phyloP scores from a whole-genome alignment of 2,113 vertebrate genomes.

The Brevimyrus niger region DNA sequence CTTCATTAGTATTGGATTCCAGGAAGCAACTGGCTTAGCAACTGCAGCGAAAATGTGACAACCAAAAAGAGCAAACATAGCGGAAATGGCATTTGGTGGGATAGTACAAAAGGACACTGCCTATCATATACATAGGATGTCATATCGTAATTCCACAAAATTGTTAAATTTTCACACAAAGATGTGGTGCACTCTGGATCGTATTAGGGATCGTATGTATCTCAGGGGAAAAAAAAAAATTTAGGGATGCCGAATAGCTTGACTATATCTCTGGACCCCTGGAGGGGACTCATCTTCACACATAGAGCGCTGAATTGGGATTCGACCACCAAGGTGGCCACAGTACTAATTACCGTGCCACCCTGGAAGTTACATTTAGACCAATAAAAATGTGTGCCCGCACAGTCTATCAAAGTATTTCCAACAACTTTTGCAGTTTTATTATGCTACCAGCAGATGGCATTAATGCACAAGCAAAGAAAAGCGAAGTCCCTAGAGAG shows the following conservation, averaged over 20 bases:
- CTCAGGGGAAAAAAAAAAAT: not conserved
- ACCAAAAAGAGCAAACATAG: not conserved
- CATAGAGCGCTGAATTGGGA: not conserved
- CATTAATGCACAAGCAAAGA: not conserved
- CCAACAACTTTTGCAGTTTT: not conserved
- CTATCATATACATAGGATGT: not conserved
- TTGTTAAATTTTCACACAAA: not conserved
- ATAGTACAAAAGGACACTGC: not conserved
- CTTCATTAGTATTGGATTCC: not conserved
- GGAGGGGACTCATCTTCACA: not conserved
- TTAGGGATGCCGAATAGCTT: not conserved
- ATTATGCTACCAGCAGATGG: slow-evolving; percentile 1
- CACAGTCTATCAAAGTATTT: not conserved
- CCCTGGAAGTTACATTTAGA: not conserved
- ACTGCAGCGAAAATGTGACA: not conserved
- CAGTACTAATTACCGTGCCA: not conserved
- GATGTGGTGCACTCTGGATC: not conserved
- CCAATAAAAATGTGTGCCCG: not conserved
- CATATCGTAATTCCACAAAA: not conserved
- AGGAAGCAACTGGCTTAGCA: not conserved
- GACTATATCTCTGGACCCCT: not conserved
- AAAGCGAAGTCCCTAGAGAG: not conserved
- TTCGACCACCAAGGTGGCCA: not conserved
- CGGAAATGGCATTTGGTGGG: not conserved
- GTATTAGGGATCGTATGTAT: not conserved